Evolutionary conservation across 2,113 vertebrate genomes (phyloP), one percentile per base, ranked within the genome.

Genomic region (Bubo scandiacus): DNA sequence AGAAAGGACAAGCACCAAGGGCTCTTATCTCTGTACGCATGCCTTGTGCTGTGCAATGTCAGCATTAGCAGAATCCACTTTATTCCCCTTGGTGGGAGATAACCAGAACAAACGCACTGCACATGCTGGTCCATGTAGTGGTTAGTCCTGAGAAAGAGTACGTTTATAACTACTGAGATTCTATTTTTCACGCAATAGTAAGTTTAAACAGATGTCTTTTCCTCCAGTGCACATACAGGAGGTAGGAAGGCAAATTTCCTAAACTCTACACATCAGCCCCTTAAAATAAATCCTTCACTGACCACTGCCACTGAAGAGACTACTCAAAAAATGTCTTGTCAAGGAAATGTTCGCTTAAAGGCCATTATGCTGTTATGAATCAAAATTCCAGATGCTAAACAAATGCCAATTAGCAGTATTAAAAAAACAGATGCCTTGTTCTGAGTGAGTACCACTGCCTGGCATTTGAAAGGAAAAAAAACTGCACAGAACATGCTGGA

Each of bases 381-480:
- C 80, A 92, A 96, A 96, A 96, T 95, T 97, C 94, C 95, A 96
- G 95, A 93, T 89, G 87, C 91, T 88, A 94, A 95, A 96, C 89
- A 96, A 97, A 92, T 96, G 89, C 77, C 91, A 95, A 95, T 97
- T 97, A 97, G 95, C 59, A 82, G 73, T 29, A 88, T 86, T 92
- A 94, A 93, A 96, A 96, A 96, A 95, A 15, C 81, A 94, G 95
- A 96, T 93, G 85, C 89, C 87, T 88, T 94, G 86, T 78, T 89
- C 85, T 85, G 86, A 96, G 79, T 36, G 72, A 82, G 49, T 78
- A 90, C 82, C 88, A 81, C 84, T 90, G 95, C 88, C 88, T 94
- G 77, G 79, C 4, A 59, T 75, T 70, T 55, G 81, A 83, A 95
- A 74, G 63, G 43, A 29, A 73, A 92, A 86, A 93, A 82, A 92